phyloP scores from a whole-genome alignment of 64 coral and sea anemone genomes.

The Dendrophyllia cribrosa region DNA sequence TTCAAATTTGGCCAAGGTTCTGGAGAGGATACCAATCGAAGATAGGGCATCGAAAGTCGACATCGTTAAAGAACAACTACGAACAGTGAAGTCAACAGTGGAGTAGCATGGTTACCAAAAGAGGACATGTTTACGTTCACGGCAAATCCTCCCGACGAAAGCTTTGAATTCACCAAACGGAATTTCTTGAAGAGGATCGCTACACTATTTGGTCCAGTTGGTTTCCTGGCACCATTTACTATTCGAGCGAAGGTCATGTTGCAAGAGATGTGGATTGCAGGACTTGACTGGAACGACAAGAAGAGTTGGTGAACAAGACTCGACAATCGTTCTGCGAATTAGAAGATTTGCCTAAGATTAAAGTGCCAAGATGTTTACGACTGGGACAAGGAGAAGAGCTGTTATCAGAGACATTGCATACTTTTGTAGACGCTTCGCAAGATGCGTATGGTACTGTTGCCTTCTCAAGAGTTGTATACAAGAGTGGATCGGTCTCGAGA shows the following conservation, averaged over 20 bases:
- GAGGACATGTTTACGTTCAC: slow-evolving; percentile 77
- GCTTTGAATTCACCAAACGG: slow-evolving; percentile 64
- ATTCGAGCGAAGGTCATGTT: slow-evolving; percentile 72
- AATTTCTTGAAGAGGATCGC: slow-evolving; percentile 61
- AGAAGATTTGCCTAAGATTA: slow-evolving; percentile 36
- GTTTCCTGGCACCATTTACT: slow-evolving; percentile 45
- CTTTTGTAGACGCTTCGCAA: slow-evolving; percentile 50
- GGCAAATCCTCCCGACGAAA: slow-evolving; percentile 25
- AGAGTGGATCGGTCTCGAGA: slow-evolving; percentile 45
- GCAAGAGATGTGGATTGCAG: slow-evolving; percentile 73
- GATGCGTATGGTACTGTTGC: slow-evolving; percentile 66
- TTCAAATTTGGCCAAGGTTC: slow-evolving; percentile 69
- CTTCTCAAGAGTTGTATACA: slow-evolving; percentile 50
- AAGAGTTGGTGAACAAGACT: slow-evolving; percentile 39
- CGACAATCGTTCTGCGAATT: slow-evolving; percentile 66
- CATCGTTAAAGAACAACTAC: slow-evolving; percentile 56
- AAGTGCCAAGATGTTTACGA: slow-evolving; percentile 70
- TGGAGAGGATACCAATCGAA: slow-evolving; percentile 68
- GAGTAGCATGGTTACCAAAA: slow-evolving; percentile 67
- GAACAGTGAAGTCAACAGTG: slow-evolving; percentile 72
- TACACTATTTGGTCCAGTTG: slow-evolving; percentile 64
- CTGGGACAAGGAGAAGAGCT: slow-evolving; percentile 54
- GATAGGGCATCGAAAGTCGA: slow-evolving; percentile 62
- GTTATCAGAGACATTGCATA: slow-evolving; percentile 39
- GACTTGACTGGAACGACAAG: slow-evolving; percentile 67